Evolutionary conservation across 2,797 vertebrate species (phyloP).

Genomic region (Sciurus carolinensis): DNA sequence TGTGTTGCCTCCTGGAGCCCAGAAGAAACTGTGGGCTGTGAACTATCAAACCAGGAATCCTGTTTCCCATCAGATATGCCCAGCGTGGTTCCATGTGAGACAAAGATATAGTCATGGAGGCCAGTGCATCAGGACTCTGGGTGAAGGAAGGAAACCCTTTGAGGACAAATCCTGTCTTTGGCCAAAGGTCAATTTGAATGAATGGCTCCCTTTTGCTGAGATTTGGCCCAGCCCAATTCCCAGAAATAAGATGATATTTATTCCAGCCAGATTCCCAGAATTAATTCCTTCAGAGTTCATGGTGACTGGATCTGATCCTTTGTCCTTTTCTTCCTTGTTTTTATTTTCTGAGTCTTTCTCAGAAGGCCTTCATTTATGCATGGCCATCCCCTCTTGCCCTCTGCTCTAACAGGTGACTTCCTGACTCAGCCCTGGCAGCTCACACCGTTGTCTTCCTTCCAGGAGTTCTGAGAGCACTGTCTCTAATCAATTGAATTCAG

Average conservation of each 20-base stretch:
- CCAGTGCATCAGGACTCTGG: neutral
- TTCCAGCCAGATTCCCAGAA: constrained; percentile 8
- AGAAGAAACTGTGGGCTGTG: neutral
- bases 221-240: neutral
- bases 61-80: neutral
- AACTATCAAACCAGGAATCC: neutral
- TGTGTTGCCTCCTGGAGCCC: neutral
- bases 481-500: constrained; percentile 47
- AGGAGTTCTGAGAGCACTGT: neutral
- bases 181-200: neutral
- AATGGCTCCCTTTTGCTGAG: neutral
- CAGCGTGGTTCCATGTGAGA: neutral
- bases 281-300: neutral
- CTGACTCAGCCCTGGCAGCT: constrained; percentile 11
- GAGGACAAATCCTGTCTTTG: neutral
- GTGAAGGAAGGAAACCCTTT: neutral
- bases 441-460: neutral
- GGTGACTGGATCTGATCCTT: neutral
- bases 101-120: neutral
- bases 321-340: neutral
- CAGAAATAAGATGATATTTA: constrained; percentile 24
- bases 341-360: neutral
- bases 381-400: neutral
- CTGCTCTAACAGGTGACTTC: neutral
- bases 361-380: neutral